Evolutionary conservation across 2,888 invertebrate species (phyloP).

Genomic region (Lacanobia wlatinum): DNA sequence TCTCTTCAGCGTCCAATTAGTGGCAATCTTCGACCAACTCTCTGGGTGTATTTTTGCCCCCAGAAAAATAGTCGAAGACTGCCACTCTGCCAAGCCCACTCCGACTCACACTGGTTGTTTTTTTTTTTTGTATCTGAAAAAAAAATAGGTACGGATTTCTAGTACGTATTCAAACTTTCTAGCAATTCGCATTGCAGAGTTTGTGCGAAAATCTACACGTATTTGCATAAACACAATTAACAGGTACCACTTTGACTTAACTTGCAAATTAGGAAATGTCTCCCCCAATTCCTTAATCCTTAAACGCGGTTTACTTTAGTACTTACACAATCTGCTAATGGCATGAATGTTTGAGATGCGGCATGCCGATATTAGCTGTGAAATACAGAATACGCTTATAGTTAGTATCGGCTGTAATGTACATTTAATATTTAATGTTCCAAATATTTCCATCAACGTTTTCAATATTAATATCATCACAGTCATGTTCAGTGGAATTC

Average conservation of each 20-base stretch:
- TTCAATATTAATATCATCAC: neutral
- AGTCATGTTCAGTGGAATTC: neutral
- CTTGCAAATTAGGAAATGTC: slow-evolving; percentile 39
- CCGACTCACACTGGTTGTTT: neutral
- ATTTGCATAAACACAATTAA: neutral
- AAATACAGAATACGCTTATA: slow-evolving; percentile 33
- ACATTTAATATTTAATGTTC: neutral
- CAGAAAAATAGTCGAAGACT: too few species aligned
- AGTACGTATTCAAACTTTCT: neutral
- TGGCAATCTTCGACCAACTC: too few species aligned
- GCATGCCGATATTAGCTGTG: slow-evolving; percentile 28
- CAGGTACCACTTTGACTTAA: slow-evolving; percentile 26
- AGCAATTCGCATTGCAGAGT: neutral
- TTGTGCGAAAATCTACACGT: neutral
- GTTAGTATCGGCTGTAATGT: neutral
- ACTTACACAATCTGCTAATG: slow-evolving; percentile 42
- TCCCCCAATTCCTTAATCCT: slow-evolving; percentile 27
- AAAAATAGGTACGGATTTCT: too few species aligned
- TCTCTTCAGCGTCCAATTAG: too few species aligned
- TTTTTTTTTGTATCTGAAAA: neutral
- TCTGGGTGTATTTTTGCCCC: too few species aligned
- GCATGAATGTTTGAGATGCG: slow-evolving; percentile 38
- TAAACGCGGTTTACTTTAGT: slow-evolving; percentile 34
- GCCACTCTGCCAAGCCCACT: too few species aligned
- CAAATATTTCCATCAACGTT: neutral